phyloP scores from a whole-genome alignment of 1,140 invertebrate species.

The Chrysoperla carnea region DNA sequence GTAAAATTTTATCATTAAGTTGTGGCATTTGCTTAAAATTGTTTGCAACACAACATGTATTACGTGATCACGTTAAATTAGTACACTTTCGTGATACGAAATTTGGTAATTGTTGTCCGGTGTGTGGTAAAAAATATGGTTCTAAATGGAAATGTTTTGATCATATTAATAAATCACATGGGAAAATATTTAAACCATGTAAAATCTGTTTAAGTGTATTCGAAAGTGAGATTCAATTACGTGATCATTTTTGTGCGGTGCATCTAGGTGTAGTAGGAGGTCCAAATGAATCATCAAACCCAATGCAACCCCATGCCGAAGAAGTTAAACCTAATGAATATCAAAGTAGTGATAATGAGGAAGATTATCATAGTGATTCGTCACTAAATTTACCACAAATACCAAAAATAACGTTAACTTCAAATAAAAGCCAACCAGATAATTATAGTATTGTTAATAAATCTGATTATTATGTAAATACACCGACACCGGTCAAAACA shows the following conservation, averaged over 20 bases:
- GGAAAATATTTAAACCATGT: slow-evolving; percentile 35
- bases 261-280: slow-evolving; percentile 20
- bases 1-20: slow-evolving; percentile 33
- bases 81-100: slow-evolving; percentile 28
- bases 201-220: slow-evolving; percentile 38
- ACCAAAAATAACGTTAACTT: background rate
- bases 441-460: background rate
- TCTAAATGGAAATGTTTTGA: slow-evolving; percentile 40
- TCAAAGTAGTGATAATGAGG: background rate
- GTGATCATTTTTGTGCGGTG: slow-evolving; percentile 25
- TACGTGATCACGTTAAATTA: slow-evolving; percentile 34
- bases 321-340: background rate
- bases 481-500: background rate
- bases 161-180: slow-evolving; percentile 40
- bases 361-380: background rate
- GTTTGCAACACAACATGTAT: slow-evolving; percentile 32
- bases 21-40: slow-evolving; percentile 38
- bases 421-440: background rate
- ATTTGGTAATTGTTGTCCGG: slow-evolving; percentile 34
- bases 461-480: background rate
- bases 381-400: background rate
- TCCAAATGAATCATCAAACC: background rate
- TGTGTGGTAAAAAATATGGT: slow-evolving; percentile 39
- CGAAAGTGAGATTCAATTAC: slow-evolving; percentile 27
- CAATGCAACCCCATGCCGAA: background rate